Evolutionary conservation across 2,797 vertebrate species (phyloP), one percentile per base, ranked within the genome.

Genomic region (Poeciliopsis paucimaculata): DNA sequence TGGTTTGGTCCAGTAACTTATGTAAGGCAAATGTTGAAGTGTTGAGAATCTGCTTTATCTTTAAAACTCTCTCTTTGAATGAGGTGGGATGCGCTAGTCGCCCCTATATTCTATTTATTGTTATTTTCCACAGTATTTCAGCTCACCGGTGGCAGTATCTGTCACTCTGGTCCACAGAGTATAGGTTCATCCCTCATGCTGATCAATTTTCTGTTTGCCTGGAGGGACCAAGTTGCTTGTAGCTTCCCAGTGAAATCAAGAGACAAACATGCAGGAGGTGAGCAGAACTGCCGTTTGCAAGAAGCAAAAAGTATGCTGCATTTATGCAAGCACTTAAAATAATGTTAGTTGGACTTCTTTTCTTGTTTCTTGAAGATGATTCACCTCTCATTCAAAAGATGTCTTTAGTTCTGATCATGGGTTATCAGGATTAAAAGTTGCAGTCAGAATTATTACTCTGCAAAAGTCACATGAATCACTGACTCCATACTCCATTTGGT

Each of bases 161-260:
- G 70, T 43, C 62, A 53, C 84, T 82, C 45, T 78, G 36, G 57
- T 75, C 12, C 12, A 60, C 75, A 39, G 68, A 78, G 77, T 77
- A 55, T 73, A 31, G 72, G 76, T 83, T 76, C 76, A 64, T 84
- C 72, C 64, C n/a, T 51, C 77, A 64, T 75, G 75, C 13, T 75
- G 87, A 86, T 84, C 81, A 70, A 79, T 91, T 86, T 87, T 82
- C 81, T 82, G 82, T 82, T 73, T 84, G 74, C 79, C 64, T 31
- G 4, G 34, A 78, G 68, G 75, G 46, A 90, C 71, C 55, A 82
- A 72, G 51, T 86, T 90, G 62, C 77, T 75, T 74, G 77, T 75
- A 55, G 77, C 72, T 81, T 82, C 78, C 74, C 77, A 90, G 85
- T 91, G 82, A 92, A 90, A 85, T 80, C 53, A 77, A 39, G 49